Conservation (phyloP, 2,888 invertebrate species). For the Bellardia pandia region DNA sequence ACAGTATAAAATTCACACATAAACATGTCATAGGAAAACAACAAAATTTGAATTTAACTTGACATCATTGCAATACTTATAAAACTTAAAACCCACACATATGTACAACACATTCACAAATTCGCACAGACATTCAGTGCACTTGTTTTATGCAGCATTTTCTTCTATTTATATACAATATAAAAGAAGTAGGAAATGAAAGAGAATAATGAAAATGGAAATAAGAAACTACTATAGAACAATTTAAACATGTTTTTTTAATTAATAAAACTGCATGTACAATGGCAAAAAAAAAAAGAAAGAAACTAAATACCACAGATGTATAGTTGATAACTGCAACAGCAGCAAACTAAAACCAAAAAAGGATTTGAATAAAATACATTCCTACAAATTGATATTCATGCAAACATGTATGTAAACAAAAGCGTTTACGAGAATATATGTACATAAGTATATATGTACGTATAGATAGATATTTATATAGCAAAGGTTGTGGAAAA, state of each 20-base stretch:
- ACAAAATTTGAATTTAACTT: constrained; percentile 61
- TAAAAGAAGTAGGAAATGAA: constrained; percentile 4
- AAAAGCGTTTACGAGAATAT: too few relatives aligned
- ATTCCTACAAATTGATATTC: neutral
- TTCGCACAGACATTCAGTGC: neutral
- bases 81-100: neutral
- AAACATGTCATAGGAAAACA: constrained; percentile 43
- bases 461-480: too few relatives aligned
- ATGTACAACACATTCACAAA: too few relatives aligned
- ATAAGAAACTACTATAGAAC: constrained; percentile 29
- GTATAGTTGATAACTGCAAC: neutral
- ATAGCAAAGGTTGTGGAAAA: too few relatives aligned
- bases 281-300: constrained; percentile 35
- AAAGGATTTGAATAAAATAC: constrained; percentile 22
- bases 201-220: constrained; percentile 22
- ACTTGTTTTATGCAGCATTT: neutral
- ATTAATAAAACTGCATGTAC: constrained; percentile 51
- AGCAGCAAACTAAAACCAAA: neutral
- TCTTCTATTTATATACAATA: neutral
- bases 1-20: neutral
- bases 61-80: constrained; percentile 47
- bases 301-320: constrained; percentile 11
- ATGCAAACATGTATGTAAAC: too few relatives aligned
- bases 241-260: constrained; percentile 56
- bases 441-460: too few relatives aligned